These are phyloP conservation scores for Lepisosteus oculatus DNA, from an alignment of 2,113 vertebrate genomes.

Conservation along the genomic window DNA sequence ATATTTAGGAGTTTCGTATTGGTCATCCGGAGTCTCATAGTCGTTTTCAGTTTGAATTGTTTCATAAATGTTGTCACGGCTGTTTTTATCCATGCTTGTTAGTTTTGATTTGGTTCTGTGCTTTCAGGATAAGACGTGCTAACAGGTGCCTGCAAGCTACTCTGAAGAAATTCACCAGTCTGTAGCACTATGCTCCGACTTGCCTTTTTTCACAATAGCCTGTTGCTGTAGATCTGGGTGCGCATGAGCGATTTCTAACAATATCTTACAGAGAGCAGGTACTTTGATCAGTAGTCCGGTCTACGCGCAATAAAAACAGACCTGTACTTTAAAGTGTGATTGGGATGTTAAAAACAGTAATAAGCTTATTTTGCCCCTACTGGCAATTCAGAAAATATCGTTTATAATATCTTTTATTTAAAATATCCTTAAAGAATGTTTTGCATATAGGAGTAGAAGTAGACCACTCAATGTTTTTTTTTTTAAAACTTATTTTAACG, in stretches of 20 bases:
- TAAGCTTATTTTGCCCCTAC: neutral
- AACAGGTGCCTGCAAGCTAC: neutral
- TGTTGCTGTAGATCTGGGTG: conserved; percentile 26
- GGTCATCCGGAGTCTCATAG: conserved; percentile 21
- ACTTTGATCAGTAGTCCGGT: conserved; percentile 14
- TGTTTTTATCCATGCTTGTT: conserved; percentile 55
- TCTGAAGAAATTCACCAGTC: neutral
- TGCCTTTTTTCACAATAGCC: conserved; percentile 34
- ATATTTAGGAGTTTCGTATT: neutral
- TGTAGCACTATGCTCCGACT: neutral
- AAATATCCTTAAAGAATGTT: too few species aligned
- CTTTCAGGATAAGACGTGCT: neutral
- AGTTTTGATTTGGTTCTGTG: conserved; percentile 11
- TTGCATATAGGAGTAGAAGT: too few species aligned
- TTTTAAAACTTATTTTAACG: too few species aligned
- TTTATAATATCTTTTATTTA: too few species aligned
- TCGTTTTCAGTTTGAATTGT: neutral
- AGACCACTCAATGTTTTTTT: too few species aligned
- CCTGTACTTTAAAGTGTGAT: neutral
- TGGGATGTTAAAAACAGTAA: neutral
- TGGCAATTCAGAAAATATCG: too few species aligned
- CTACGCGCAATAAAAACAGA: neutral
- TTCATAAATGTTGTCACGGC: conserved; percentile 31
- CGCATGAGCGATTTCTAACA: conserved; percentile 54
- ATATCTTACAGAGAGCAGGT: conserved; percentile 32